Conservation (phyloP, 2,888 invertebrate genomes). For the Drosophila seclusa region DNA sequence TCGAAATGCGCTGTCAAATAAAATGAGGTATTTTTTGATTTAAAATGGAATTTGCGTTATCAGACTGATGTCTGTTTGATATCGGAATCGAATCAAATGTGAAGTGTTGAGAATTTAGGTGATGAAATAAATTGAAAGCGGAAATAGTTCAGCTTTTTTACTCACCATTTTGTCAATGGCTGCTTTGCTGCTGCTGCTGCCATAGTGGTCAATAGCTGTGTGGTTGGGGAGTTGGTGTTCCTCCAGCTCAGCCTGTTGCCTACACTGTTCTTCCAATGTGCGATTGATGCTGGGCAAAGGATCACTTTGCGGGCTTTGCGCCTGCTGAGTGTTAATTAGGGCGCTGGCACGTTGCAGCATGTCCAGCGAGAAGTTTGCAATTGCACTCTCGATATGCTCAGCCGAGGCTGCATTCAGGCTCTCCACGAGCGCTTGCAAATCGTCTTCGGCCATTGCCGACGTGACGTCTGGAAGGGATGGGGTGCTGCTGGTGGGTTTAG, state of each 20-base stretch:
- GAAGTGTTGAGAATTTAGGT: not conserved
- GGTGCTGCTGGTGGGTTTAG: not conserved
- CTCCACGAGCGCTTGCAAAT: constrained; percentile 71
- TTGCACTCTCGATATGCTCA: constrained; percentile 63
- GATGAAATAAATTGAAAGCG: not conserved
- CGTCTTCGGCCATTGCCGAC: constrained; percentile 66
- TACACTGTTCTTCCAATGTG: constrained; percentile 71
- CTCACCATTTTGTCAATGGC: constrained; percentile 46
- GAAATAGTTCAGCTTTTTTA: not conserved
- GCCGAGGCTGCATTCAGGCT: constrained; percentile 64
- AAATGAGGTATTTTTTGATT: not conserved
- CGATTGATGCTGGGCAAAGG: constrained; percentile 53
- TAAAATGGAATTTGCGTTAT: constrained; percentile 5
- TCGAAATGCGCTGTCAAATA: not conserved
- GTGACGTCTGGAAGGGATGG: not conserved
- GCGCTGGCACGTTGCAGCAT: constrained; percentile 72
- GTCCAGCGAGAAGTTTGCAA: constrained; percentile 79
- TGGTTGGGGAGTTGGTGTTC: constrained; percentile 9
- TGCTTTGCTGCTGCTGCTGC: constrained; percentile 8
- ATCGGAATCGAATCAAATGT: constrained; percentile 4
- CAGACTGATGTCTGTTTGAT: constrained; percentile 1
- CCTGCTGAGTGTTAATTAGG: constrained; percentile 62
- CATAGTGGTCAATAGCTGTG: constrained; percentile 1
- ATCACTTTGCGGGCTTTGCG: constrained; percentile 44
- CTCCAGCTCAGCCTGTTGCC: constrained; percentile 61